Conservation (phyloP, 2,888 invertebrate species). For the Troides aeacus region DNA sequence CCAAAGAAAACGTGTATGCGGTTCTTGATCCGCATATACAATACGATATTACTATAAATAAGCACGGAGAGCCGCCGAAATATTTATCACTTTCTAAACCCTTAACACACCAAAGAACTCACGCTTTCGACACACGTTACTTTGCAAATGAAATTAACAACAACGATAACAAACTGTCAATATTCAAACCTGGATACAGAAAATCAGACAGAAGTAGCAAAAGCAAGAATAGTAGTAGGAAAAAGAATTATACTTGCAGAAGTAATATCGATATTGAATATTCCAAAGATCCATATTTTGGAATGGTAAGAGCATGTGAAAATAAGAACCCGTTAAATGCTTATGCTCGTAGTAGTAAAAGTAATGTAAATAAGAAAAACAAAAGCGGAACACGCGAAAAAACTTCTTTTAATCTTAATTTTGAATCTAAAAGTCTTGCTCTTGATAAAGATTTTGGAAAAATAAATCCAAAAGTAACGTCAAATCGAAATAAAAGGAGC, state of each 20-base stretch:
- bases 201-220: slow-evolving; percentile 59
- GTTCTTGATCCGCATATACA: slow-evolving; percentile 78
- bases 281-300: slow-evolving; percentile 65
- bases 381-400: slow-evolving; percentile 57
- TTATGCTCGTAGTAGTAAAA: slow-evolving; percentile 43
- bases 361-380: slow-evolving; percentile 51
- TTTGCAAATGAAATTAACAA: slow-evolving; percentile 62
- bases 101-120: slow-evolving; percentile 74
- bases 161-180: slow-evolving; percentile 56
- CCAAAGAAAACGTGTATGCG: slow-evolving; percentile 80
- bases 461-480: slow-evolving; percentile 46
- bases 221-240: slow-evolving; percentile 43
- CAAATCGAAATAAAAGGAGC: slow-evolving; percentile 48
- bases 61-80: slow-evolving; percentile 76
- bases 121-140: slow-evolving; percentile 64
- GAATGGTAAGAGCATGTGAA: slow-evolving; percentile 45
- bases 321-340: slow-evolving; percentile 38
- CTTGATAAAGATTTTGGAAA: slow-evolving; percentile 38
- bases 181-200: slow-evolving; percentile 61
- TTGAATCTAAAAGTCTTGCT: slow-evolving; percentile 37
- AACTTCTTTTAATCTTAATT: slow-evolving; percentile 52
- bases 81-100: slow-evolving; percentile 76
- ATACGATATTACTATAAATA: slow-evolving; percentile 78
- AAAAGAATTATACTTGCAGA: slow-evolving; percentile 53
- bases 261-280: slow-evolving; percentile 71